These are phyloP conservation scores for Cyprinodon diabolis DNA, from an alignment of 2,797 vertebrate species.

Conservation along the genomic window DNA sequence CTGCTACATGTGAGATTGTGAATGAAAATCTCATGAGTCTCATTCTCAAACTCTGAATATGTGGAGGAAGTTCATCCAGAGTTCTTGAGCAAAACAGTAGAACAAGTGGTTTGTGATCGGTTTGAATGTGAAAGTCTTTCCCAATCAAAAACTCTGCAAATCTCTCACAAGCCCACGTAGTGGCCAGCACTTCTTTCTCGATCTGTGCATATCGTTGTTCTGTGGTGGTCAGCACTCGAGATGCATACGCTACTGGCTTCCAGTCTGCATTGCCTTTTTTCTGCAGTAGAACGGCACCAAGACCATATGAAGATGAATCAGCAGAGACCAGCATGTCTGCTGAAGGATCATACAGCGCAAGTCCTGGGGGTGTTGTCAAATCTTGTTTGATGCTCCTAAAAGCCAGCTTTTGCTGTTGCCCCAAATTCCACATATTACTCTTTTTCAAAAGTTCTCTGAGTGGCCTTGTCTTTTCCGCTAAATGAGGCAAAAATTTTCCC, in stretches of 20 bases:
- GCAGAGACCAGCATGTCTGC: slow-evolving; percentile 15
- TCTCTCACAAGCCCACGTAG: slow-evolving; percentile 18
- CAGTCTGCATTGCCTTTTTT: neutral
- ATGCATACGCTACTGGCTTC: slow-evolving; percentile 24
- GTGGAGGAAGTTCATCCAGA: too few species aligned
- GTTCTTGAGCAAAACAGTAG: too few species aligned
- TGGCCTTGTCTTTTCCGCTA: slow-evolving; percentile 1
- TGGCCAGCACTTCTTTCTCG: slow-evolving; percentile 10
- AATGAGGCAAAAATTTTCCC: neutral
- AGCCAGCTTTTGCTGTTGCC: neutral
- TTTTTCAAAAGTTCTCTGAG: slow-evolving; percentile 9
- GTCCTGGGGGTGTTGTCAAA: slow-evolving; percentile 10
- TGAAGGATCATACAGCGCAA: slow-evolving; percentile 32
- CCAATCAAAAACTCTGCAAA: slow-evolving; percentile 17
- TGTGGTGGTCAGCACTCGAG: slow-evolving; percentile 7
- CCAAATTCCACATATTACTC: slow-evolving; percentile 12
- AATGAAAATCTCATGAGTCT: too few species aligned
- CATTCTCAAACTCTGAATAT: neutral
- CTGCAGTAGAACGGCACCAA: slow-evolving; percentile 12
- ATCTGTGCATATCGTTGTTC: slow-evolving; percentile 9
- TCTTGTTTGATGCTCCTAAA: neutral
- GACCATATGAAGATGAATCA: slow-evolving; percentile 6
- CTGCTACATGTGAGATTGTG: too few species aligned
- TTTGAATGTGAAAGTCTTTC: slow-evolving; percentile 17
- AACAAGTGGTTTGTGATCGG: slow-evolving; percentile 29